phyloP scores from a whole-genome alignment of 2,888 invertebrate genomes.

The Julus scandinavius region DNA sequence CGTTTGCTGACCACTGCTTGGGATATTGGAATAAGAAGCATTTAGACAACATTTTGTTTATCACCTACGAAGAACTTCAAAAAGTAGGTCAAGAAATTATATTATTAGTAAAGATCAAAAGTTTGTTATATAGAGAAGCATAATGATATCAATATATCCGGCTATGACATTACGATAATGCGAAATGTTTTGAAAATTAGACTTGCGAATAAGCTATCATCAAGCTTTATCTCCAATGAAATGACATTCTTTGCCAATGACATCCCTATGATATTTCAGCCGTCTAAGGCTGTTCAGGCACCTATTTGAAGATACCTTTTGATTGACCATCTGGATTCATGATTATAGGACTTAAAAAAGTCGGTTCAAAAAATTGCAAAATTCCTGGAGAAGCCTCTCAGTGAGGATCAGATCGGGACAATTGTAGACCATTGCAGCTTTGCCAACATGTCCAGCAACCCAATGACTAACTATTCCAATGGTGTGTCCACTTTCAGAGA shows the following conservation, averaged over 20 bases:
- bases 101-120: too few relatives aligned
- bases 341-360: constrained; percentile 73
- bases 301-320: too few relatives aligned
- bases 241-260: neutral
- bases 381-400: constrained; percentile 77
- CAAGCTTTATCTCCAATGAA: too few relatives aligned
- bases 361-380: constrained; percentile 77
- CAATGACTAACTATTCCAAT: too few relatives aligned
- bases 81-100: constrained; percentile 67
- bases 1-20: constrained; percentile 81
- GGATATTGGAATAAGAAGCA: constrained; percentile 78
- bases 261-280: neutral
- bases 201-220: too few relatives aligned
- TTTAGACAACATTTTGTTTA: constrained; percentile 77
- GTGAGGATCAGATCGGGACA: constrained; percentile 74
- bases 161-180: too few relatives aligned
- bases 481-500: neutral
- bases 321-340: neutral
- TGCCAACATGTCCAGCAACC: constrained; percentile 82
- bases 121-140: too few relatives aligned
- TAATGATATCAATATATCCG: too few relatives aligned
- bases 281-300: too few relatives aligned
- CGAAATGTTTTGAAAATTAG: too few relatives aligned
- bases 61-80: constrained; percentile 84
- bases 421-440: constrained; percentile 82